Conservation (phyloP, 1,140 invertebrate genomes). For the Euura saliciscinereae region DNA sequence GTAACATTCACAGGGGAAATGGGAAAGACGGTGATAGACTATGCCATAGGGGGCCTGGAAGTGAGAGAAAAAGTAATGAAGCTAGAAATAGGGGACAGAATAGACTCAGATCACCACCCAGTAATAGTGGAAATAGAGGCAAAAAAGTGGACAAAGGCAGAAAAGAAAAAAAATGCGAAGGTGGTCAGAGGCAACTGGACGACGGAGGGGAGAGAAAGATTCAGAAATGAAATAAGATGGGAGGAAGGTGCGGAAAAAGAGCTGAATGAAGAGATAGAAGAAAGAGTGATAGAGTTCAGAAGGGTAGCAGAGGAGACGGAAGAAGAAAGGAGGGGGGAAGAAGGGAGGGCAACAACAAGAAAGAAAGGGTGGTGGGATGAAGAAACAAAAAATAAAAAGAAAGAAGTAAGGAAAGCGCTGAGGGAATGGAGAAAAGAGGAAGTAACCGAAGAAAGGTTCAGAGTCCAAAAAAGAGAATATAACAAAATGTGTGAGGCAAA, state of each 20-base stretch:
- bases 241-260: conserved; percentile 8
- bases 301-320: conserved; percentile 13
- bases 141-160: not conserved
- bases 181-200: conserved; percentile 3
- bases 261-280: not conserved
- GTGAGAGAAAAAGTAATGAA: not conserved
- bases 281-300: conserved; percentile 3
- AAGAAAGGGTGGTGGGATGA: conserved; percentile 15
- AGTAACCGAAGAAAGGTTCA: not conserved
- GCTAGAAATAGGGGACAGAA: not conserved
- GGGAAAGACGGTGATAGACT: conserved; percentile 28
- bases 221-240: not conserved
- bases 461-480: no score
- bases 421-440: not conserved
- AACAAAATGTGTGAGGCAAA: not conserved
- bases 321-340: conserved; percentile 13
- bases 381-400: conserved; percentile 11
- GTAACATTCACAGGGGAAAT: conserved; percentile 22
- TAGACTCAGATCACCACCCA: not conserved
- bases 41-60: conserved; percentile 18
- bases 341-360: not conserved
- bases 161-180: not conserved
- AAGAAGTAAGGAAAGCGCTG: not conserved
- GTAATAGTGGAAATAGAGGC: not conserved
- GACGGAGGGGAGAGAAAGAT: not conserved